These are phyloP conservation scores for Xylophagus ater DNA, from an alignment of 2,888 invertebrate species.

Conservation along the genomic window DNA sequence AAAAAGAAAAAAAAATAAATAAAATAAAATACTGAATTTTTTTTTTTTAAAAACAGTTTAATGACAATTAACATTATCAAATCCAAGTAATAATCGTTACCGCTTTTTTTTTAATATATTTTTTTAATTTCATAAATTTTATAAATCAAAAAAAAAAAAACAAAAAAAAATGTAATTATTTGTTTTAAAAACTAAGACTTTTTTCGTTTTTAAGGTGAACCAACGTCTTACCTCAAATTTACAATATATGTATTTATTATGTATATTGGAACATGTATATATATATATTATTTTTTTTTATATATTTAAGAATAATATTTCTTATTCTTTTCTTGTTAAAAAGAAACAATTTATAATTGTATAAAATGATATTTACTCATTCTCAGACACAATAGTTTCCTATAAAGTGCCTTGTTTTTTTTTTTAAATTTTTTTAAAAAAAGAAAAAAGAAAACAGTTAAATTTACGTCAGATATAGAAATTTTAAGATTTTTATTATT, in stretches of 20 bases:
- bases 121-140: no score
- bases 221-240: constrained; percentile 19
- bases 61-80: no score
- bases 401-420: constrained; percentile 18
- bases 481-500: not conserved
- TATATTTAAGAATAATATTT: constrained; percentile 2
- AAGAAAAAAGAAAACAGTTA: no score
- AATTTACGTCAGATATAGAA: no score
- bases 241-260: constrained; percentile 6
- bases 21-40: no score
- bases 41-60: no score
- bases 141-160: no score
- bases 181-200: not conserved
- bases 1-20: no score
- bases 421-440: no score
- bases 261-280: constrained; percentile 2
- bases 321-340: not conserved
- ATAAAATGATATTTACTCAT: constrained; percentile 1
- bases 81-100: no score
- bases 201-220: constrained; percentile 11
- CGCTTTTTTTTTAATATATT: no score
- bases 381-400: constrained; percentile 16
- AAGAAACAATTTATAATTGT: not conserved
- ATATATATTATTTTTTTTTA: constrained; percentile 3
- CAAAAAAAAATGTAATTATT: no score